Conservation (phyloP, 2,888 invertebrate genomes). For the Ophraella communa region DNA sequence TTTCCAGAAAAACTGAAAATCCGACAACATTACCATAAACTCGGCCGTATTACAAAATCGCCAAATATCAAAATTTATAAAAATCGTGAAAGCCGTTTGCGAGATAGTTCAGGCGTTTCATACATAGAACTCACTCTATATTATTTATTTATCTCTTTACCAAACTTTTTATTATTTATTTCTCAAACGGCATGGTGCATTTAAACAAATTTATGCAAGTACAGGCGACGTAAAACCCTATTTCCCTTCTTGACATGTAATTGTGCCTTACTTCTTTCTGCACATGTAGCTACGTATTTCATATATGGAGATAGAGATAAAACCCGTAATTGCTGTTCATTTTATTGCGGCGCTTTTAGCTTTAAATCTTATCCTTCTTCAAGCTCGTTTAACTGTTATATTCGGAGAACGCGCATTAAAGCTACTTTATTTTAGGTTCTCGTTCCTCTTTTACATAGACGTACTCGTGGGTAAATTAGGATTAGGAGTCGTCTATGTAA, state of each 20-base stretch:
- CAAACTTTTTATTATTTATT: too few species aligned
- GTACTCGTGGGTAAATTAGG: conserved; percentile 34
- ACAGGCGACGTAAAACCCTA: neutral
- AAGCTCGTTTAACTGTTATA: conserved; percentile 45
- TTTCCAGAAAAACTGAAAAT: too few species aligned
- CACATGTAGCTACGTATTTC: neutral
- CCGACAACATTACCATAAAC: too few species aligned
- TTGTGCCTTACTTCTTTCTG: neutral
- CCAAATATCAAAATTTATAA: too few species aligned
- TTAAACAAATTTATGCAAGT: neutral
- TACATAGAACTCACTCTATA: too few species aligned
- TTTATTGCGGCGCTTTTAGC: conserved; percentile 30
- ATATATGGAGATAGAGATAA: conserved; percentile 10
- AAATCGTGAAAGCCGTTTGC: too few species aligned
- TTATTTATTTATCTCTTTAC: too few species aligned
- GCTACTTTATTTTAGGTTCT: conserved; percentile 45
- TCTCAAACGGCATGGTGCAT: too few species aligned
- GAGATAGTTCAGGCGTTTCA: too few species aligned
- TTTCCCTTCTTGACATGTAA: neutral
- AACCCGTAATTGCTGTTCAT: conserved; percentile 31
- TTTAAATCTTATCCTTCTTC: conserved; percentile 46
- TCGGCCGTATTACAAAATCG: too few species aligned
- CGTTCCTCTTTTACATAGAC: conserved; percentile 11
- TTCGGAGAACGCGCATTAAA: conserved; percentile 38
- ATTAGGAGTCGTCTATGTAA: neutral